A percentile compares a stretch with the other conserved stretches of the same genome.
Conservation (phyloP, 1,140 invertebrate species). For the Diplogasteroides magnus region DNA sequence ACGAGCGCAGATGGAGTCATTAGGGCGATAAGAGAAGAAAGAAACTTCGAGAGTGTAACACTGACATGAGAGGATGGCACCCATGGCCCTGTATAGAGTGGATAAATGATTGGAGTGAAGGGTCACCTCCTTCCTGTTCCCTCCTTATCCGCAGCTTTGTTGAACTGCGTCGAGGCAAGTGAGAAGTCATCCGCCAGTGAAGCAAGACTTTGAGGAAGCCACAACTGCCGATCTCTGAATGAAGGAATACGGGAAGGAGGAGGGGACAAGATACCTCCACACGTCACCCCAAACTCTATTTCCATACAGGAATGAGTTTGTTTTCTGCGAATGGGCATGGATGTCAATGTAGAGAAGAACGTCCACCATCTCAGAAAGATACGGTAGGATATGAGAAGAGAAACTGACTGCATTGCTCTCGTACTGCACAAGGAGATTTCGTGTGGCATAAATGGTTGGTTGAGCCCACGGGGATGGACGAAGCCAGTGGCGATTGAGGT, state of each 20-base stretch:
- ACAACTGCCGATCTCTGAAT: conserved; percentile 70
- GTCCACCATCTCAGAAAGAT: conserved; percentile 39
- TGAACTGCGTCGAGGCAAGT: conserved; percentile 76
- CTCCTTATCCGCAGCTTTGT: conserved; percentile 75
- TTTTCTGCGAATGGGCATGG: conserved; percentile 82
- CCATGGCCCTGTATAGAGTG: conserved; percentile 36
- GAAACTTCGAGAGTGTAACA: conserved; percentile 49
- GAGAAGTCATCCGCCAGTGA: conserved; percentile 78
- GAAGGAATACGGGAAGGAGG: no score
- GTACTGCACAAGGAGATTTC: conserved; percentile 71
- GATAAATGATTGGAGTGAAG: neutral
- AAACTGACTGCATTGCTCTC: conserved; percentile 40
- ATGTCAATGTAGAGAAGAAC: conserved; percentile 62
- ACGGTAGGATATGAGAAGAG: neutral
- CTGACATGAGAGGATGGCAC: conserved; percentile 39
- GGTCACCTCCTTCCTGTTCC: conserved; percentile 75
- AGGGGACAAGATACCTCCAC: no score
- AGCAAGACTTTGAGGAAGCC: conserved; percentile 81
- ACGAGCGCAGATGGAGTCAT: conserved; percentile 25
- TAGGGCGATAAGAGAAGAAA: conserved; percentile 46
- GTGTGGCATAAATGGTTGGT: conserved; percentile 76
- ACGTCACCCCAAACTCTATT: no score
- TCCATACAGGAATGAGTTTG: conserved; percentile 88
- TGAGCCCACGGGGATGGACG: conserved; percentile 80
- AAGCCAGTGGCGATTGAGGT: conserved; percentile 85